Evolutionary conservation across 2,113 vertebrate genomes (phyloP).

Genomic region (Austrofundulus limnaeus): DNA sequence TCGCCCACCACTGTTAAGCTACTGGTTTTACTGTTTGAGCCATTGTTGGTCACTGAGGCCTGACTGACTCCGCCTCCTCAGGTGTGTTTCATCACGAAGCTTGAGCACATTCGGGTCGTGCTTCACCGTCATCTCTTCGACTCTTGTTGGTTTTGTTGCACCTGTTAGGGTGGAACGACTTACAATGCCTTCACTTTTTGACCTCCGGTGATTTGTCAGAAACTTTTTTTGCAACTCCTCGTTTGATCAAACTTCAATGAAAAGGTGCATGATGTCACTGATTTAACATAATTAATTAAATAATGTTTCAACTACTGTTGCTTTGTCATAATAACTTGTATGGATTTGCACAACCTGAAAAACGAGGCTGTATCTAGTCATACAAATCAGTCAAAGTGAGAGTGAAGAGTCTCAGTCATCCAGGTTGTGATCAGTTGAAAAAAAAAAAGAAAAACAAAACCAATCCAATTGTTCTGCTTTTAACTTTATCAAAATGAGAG

Average conservation of each 20-base stretch:
- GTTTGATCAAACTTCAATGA: background rate
- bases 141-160: constrained; percentile 40
- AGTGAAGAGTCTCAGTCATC: too few species aligned
- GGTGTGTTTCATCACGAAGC: constrained; percentile 8
- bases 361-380: too few species aligned
- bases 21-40: constrained; percentile 8
- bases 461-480: too few species aligned
- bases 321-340: too few species aligned
- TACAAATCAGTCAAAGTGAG: too few species aligned
- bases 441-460: too few species aligned
- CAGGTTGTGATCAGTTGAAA: too few species aligned
- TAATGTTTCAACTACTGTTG: too few species aligned
- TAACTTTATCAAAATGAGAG: too few species aligned
- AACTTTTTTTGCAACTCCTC: background rate
- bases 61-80: constrained; percentile 7
- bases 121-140: constrained; percentile 14
- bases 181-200: background rate
- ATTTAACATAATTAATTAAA: background rate
- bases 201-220: background rate
- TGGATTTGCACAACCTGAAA: too few species aligned
- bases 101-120: background rate
- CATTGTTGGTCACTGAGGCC: constrained; percentile 23
- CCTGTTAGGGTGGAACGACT: constrained; percentile 17
- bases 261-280: background rate
- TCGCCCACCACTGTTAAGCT: background rate